These are phyloP conservation scores for Asbolus verrucosus DNA, from an alignment of 1,140 invertebrate species.

Conservation along the genomic window DNA sequence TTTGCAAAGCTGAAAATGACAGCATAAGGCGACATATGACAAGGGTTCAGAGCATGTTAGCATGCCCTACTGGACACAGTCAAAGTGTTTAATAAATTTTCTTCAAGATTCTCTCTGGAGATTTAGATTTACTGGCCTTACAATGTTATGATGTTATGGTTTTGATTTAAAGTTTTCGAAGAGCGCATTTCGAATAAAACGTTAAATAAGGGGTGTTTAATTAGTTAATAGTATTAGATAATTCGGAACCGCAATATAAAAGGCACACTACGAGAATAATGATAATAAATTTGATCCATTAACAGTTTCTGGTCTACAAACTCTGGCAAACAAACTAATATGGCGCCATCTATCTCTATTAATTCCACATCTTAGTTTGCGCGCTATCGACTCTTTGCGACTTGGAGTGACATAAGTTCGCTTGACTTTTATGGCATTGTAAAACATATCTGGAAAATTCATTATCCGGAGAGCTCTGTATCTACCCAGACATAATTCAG, in stretches of 20 bases:
- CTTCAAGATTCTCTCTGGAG: slow-evolving; percentile 17
- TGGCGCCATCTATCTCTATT: slow-evolving; percentile 56
- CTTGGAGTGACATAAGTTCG: slow-evolving; percentile 56
- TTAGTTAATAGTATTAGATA: slow-evolving; percentile 21
- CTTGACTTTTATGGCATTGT: slow-evolving; percentile 59
- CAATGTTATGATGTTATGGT: not conserved
- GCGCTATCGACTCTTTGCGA: slow-evolving; percentile 48
- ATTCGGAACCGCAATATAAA: slow-evolving; percentile 21
- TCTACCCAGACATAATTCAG: slow-evolving; percentile 49
- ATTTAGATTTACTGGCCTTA: not conserved
- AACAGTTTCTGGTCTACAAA: slow-evolving; percentile 49
- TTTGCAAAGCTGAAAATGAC: slow-evolving; percentile 33
- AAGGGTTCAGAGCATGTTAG: slow-evolving; percentile 31
- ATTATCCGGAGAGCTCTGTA: slow-evolving; percentile 51
- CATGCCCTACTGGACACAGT: slow-evolving; percentile 25
- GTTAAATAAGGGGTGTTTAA: not conserved
- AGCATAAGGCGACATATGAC: slow-evolving; percentile 32
- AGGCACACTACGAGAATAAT: slow-evolving; percentile 33
- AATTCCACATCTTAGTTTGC: slow-evolving; percentile 56
- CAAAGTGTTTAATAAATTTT: slow-evolving; percentile 37
- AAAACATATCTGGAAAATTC: slow-evolving; percentile 60
- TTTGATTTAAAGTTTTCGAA: slow-evolving; percentile 6
- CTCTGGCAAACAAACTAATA: slow-evolving; percentile 52
- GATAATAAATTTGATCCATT: slow-evolving; percentile 58
- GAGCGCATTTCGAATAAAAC: not conserved